Evolutionary conservation across 2,888 invertebrate species (phyloP), one percentile per base, ranked within the genome.

Genomic region (Rhodophaea formosa): DNA sequence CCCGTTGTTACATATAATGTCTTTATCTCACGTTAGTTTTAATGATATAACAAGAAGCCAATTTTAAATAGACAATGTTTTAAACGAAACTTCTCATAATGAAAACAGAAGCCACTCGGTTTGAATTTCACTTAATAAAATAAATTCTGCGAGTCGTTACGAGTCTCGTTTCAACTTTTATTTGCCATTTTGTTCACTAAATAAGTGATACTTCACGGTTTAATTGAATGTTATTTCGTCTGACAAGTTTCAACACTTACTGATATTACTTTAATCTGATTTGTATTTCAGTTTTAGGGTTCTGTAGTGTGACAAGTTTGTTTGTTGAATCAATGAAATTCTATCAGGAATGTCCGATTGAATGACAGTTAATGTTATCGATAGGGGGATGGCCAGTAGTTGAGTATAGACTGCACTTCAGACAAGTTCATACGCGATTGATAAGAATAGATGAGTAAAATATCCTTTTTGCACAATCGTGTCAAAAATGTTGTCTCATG

Each of bases 51-150:
- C n/a, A n/a, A n/a, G n/a, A 35, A 35, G 35, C 12, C 35, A 35
- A 10, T 35, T 8, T 35, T 7, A 10, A 23, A 23, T 23, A 23
- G 23, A 23, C 23, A 23, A 23, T 23, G 23, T 5, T 39, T 39
- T 39, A 39, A n/a, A 39, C 39, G 12, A 39, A 39, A 39, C 1
- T 39, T 39, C 12, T 16, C 45, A 45, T 46, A 23, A 23, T 46
- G 46, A 46, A 46, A 45, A 8, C 23, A 3, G 17, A 46, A 46
- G 46, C 46, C 46, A n/a, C 23, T 46, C 8, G 46, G 46, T 46
- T 17, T 46, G 46, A n/a, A 46, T 46, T 57, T 44, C 46, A 46
- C 29, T n/a, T 23, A 46, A 46, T 23, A 46, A 46, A 46, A 46
- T 46, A 46, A 46, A 46, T 46, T 46, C 12, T 23, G 23, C 8